These are phyloP conservation scores for Zophobas morio DNA, from an alignment of 1,140 invertebrate genomes.

Conservation along the genomic window DNA sequence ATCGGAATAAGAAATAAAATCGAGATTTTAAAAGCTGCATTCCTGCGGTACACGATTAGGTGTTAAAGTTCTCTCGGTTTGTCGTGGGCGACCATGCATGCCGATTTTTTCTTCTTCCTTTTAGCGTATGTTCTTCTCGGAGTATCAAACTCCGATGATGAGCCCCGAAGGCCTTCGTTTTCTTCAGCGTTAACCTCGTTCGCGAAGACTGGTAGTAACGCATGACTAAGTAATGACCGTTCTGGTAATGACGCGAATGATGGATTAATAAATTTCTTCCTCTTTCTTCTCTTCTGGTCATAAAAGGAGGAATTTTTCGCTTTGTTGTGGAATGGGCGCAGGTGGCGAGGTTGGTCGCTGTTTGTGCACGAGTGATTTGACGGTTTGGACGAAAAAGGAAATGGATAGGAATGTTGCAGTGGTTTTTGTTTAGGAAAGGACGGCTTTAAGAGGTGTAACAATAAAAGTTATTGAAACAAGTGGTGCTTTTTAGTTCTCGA, in stretches of 20 bases:
- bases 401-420: too few species aligned
- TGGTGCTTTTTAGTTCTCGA: too few species aligned
- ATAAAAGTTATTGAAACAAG: too few species aligned
- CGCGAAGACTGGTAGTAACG: constrained; percentile 13
- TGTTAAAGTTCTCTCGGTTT: constrained; percentile 20
- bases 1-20: constrained; percentile 41
- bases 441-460: too few species aligned
- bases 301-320: background rate
- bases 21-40: constrained; percentile 40
- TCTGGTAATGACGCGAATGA: constrained; percentile 1
- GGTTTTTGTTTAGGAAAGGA: too few species aligned
- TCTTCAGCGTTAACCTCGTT: constrained; percentile 14
- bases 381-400: too few species aligned
- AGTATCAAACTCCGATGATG: background rate
- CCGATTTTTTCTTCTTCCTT: constrained; percentile 6
- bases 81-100: constrained; percentile 31
- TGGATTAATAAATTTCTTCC: constrained; percentile 26
- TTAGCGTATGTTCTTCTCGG: background rate
- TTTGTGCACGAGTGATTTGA: too few species aligned
- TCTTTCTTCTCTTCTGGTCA: background rate
- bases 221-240: constrained; percentile 24
- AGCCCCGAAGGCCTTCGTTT: background rate
- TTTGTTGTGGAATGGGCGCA: background rate
- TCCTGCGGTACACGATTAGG: constrained; percentile 15
- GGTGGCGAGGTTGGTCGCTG: too few species aligned